These are phyloP conservation scores for Phacellophora camtschatica DNA, from an alignment of 30 jellyfish, hydroid and myxozoan genomes.

Conservation along the genomic window DNA sequence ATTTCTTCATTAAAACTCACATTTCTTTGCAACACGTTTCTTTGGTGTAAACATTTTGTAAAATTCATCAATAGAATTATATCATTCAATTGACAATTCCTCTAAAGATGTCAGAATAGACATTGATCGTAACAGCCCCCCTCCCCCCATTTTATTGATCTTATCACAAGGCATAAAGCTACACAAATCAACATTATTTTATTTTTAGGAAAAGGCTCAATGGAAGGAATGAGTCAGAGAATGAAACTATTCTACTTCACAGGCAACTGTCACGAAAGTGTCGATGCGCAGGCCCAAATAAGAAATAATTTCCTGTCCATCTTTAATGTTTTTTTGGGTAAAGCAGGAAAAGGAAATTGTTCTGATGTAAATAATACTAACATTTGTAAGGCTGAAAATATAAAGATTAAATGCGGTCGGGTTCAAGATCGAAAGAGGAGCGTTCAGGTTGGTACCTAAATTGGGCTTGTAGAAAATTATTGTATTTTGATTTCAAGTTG, in stretches of 20 bases:
- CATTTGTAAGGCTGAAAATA: slow-evolving; percentile 82
- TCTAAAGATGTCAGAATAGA: no score
- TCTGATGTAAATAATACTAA: slow-evolving; percentile 69
- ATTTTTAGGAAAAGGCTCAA: slow-evolving; percentile 57
- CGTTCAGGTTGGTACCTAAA: slow-evolving; percentile 64
- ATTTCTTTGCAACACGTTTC: no score
- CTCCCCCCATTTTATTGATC: no score
- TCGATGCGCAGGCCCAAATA: slow-evolving; percentile 69
- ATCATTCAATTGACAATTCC: no score
- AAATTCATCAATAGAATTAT: no score
- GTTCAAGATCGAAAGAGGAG: slow-evolving; percentile 70
- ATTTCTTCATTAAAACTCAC: no score
- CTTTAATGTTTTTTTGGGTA: slow-evolving; percentile 51
- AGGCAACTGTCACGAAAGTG: slow-evolving; percentile 88
- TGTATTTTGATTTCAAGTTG: no score
- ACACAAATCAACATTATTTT: no score
- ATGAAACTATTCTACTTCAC: slow-evolving; percentile 77
- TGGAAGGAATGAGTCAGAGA: slow-evolving; percentile 85
- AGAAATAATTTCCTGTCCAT: slow-evolving; percentile 54
- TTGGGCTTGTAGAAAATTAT: no score
- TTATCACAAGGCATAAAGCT: no score
- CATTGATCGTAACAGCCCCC: no score
- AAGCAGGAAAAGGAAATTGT: slow-evolving; percentile 82
- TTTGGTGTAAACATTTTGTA: no score
- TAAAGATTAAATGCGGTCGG: slow-evolving; percentile 77